phyloP scores from a whole-genome alignment of 2,113 vertebrate species.

The Furnarius figulus region DNA sequence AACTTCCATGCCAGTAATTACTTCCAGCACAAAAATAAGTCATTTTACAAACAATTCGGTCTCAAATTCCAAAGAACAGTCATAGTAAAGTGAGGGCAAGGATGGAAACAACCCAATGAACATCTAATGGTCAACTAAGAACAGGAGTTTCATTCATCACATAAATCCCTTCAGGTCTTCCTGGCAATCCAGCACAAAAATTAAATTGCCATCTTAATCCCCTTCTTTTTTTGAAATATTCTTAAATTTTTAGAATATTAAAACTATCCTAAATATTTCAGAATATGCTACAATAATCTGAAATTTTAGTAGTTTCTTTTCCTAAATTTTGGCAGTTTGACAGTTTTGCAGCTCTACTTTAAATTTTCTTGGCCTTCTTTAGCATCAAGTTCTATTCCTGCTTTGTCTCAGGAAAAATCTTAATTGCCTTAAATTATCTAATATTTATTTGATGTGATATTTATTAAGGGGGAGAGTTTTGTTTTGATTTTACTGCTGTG shows the following conservation, averaged over 20 bases:
- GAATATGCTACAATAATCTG: not conserved
- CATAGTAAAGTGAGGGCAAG: not conserved
- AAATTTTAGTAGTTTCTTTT: not conserved
- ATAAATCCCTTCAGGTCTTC: not conserved
- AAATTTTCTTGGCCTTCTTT: not conserved
- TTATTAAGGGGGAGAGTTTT: not conserved
- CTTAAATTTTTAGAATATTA: not conserved
- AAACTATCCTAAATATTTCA: too few relatives aligned
- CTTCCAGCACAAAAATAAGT: not conserved
- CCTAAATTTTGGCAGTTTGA: not conserved
- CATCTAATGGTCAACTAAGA: not conserved
- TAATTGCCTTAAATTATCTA: not conserved
- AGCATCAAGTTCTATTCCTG: not conserved
- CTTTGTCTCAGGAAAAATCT: not conserved
- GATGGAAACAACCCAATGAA: not conserved
- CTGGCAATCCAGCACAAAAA: not conserved
- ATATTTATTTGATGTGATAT: not conserved
- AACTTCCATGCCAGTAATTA: not conserved
- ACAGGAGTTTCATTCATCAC: not conserved
- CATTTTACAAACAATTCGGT: not conserved
- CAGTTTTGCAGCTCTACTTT: not conserved
- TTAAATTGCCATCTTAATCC: not conserved
- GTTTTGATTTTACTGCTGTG: not conserved
- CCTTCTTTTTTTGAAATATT: not conserved
- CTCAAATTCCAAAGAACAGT: not conserved